These are phyloP conservation scores for Typhlichthys subterraneus DNA, from an alignment of 2,797 vertebrate genomes.

Conservation along the genomic window DNA sequence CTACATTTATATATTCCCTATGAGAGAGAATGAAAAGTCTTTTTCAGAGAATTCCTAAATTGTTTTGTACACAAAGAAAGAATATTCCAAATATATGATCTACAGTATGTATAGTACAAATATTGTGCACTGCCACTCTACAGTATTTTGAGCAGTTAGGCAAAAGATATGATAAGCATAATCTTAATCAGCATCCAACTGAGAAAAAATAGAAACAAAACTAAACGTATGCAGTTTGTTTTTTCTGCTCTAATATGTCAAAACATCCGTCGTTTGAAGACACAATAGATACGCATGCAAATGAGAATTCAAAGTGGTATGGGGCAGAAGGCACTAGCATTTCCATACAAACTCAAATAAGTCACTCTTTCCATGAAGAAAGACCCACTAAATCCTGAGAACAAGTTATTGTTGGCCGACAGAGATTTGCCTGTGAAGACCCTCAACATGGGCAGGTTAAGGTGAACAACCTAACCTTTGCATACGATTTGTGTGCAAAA, in stretches of 20 bases:
- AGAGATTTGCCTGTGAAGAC: conserved; percentile 56
- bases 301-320: conserved; percentile 72
- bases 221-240: conserved; percentile 17
- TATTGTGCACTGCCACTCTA: not conserved
- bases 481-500: conserved; percentile 62
- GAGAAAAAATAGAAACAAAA: conserved; percentile 11
- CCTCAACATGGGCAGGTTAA: conserved; percentile 30
- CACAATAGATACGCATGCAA: conserved; percentile 62
- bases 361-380: conserved; percentile 39
- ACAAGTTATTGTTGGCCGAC: conserved; percentile 13
- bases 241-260: conserved; percentile 9
- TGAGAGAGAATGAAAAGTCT: no score
- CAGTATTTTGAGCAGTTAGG: not conserved
- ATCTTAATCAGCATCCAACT: conserved; percentile 2
- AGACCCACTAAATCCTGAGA: conserved; percentile 30
- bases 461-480: conserved; percentile 52
- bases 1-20: not conserved
- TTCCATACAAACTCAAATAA: conserved; percentile 70
- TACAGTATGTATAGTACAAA: not conserved
- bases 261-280: conserved; percentile 15
- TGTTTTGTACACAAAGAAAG: not conserved
- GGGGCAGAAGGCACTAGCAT: conserved; percentile 74
- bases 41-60: no score
- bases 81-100: not conserved
- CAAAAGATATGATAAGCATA: conserved; percentile 6